Percentiles rank a stretch among this genome's conserved stretches.
Evolutionary conservation across 2,888 invertebrate genomes (phyloP).

Genomic region (Nomada lathburiana): DNA sequence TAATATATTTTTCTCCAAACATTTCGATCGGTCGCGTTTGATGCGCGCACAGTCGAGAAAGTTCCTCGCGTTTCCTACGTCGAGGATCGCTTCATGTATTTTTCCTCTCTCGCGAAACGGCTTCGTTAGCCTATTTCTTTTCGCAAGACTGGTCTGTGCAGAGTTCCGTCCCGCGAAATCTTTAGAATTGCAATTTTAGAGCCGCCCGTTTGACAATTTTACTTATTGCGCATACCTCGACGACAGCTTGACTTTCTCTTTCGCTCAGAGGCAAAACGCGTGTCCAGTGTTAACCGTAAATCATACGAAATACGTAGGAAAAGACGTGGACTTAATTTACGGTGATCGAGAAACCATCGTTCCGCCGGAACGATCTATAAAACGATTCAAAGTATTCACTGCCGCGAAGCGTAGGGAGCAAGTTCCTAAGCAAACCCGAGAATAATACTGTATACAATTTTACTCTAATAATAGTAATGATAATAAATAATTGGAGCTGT

Average conservation of each 20-base stretch:
- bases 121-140: neutral
- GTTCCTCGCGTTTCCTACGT: neutral
- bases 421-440: neutral
- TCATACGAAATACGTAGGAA: slow-evolving; percentile 15
- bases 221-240: slow-evolving; percentile 14
- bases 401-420: neutral
- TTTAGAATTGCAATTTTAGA: neutral
- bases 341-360: neutral
- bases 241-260: slow-evolving; percentile 28
- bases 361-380: neutral
- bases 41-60: neutral
- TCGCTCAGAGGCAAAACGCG: slow-evolving; percentile 26
- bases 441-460: no score
- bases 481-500: no score
- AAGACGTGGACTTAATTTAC: neutral
- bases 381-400: neutral
- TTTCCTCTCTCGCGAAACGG: neutral
- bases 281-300: neutral
- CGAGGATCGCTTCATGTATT: neutral
- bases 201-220: slow-evolving; percentile 17
- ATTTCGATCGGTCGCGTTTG: neutral
- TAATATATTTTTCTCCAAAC: slow-evolving; percentile 26
- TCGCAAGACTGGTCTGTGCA: neutral
- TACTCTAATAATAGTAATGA: no score
- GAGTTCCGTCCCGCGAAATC: neutral